phyloP scores from a whole-genome alignment of 2,888 invertebrate genomes.

The Tetropium fuscum region DNA sequence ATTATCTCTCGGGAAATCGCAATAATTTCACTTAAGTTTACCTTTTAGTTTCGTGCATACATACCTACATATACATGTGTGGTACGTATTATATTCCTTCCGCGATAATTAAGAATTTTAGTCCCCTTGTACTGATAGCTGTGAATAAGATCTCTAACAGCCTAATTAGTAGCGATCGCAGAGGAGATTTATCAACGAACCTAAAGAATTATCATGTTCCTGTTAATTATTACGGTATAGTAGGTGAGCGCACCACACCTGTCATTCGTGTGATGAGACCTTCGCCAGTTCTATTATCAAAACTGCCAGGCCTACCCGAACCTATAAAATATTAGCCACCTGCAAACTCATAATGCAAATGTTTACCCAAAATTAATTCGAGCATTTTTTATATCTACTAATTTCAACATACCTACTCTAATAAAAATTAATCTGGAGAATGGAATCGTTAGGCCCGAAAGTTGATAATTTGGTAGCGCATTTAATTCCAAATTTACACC shows the following conservation, averaged over 20 bases:
- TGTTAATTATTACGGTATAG: slow-evolving; percentile 37
- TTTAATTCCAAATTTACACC: slow-evolving; percentile 45
- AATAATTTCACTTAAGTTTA: neutral
- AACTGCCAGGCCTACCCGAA: slow-evolving; percentile 34
- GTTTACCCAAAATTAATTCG: slow-evolving; percentile 40
- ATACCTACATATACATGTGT: neutral
- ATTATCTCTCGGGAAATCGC: no score
- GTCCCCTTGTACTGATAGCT: neutral
- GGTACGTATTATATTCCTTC: neutral
- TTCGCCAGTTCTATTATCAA: slow-evolving; percentile 16
- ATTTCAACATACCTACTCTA: slow-evolving; percentile 18
- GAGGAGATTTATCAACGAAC: slow-evolving; percentile 27
- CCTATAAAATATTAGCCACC: slow-evolving; percentile 50
- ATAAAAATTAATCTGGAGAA: slow-evolving; percentile 40
- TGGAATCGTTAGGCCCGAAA: slow-evolving; percentile 40
- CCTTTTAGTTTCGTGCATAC: no score
- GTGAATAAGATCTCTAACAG: slow-evolving; percentile 28
- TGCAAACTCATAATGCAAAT: slow-evolving; percentile 44
- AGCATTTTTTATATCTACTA: slow-evolving; percentile 39
- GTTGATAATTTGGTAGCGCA: slow-evolving; percentile 41
- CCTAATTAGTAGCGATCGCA: slow-evolving; percentile 33
- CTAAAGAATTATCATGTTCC: slow-evolving; percentile 45
- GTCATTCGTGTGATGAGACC: slow-evolving; percentile 18
- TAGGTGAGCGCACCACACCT: slow-evolving; percentile 14
- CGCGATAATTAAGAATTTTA: neutral